phyloP scores from a whole-genome alignment of 2,797 vertebrate species.

The Falco concolor region DNA sequence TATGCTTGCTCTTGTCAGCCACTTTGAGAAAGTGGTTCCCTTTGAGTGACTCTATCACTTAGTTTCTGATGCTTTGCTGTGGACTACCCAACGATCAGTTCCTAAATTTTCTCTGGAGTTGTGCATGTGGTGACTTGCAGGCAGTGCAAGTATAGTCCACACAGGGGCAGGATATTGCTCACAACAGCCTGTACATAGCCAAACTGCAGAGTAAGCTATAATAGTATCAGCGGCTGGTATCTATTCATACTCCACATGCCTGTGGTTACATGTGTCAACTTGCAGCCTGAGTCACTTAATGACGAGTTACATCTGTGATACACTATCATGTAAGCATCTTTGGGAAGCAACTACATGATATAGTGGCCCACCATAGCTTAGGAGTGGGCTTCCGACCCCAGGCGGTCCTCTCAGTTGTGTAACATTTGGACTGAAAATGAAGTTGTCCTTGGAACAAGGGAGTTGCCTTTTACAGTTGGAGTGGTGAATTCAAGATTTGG shows the following conservation, averaged over 20 bases:
- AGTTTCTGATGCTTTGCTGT: neutral
- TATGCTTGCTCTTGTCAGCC: neutral
- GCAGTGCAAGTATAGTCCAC: neutral
- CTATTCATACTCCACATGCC: neutral
- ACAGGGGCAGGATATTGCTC: neutral
- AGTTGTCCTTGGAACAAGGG: neutral
- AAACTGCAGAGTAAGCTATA: neutral
- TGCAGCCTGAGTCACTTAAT: conserved; percentile 36
- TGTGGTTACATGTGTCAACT: conserved; percentile 11
- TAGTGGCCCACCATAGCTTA: neutral
- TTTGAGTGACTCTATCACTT: neutral
- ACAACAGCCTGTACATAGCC: neutral
- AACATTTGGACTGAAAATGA: neutral
- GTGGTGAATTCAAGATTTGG: neutral
- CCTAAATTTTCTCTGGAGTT: neutral
- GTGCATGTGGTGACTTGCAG: neutral
- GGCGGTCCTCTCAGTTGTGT: neutral
- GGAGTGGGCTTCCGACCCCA: neutral
- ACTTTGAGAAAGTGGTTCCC: conserved; percentile 6
- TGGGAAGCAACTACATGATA: neutral
- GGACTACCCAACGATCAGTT: neutral
- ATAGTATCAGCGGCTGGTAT: neutral
- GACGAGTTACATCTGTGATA: neutral
- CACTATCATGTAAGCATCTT: neutral
- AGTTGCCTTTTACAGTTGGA: neutral